A percentile compares a stretch with the other conserved stretches of the same genome.
Evolutionary conservation across 2,888 invertebrate species (phyloP).

Genomic region (Leptura quadrifasciata): DNA sequence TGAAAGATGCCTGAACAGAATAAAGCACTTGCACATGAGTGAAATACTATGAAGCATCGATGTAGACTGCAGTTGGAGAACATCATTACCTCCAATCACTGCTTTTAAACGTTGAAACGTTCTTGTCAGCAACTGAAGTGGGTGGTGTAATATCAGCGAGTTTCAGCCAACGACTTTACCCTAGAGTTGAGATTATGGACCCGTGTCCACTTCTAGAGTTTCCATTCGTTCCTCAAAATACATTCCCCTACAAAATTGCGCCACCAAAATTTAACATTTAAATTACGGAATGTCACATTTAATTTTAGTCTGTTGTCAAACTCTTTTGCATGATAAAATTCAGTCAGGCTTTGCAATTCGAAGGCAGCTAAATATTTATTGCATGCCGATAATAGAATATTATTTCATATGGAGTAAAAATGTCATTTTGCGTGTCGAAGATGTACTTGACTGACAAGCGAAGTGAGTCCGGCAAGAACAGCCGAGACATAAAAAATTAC

Average conservation of each 20-base stretch:
- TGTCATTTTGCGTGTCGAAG: too few relatives aligned
- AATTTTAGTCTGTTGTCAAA: too few relatives aligned
- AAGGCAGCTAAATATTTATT: too few relatives aligned
- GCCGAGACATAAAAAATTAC: too few relatives aligned
- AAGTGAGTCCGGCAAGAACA: too few relatives aligned
- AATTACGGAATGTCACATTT: too few relatives aligned
- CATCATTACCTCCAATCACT: conserved; percentile 4
- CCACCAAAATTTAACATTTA: too few relatives aligned
- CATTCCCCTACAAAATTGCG: neutral
- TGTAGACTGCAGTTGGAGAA: neutral
- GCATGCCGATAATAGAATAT: too few relatives aligned
- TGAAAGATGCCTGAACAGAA: neutral
- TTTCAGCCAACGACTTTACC: conserved; percentile 26
- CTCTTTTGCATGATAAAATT: too few relatives aligned
- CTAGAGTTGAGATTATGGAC: conserved; percentile 25
- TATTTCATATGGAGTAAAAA: too few relatives aligned
- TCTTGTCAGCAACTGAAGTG: neutral
- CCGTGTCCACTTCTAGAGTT: conserved; percentile 24
- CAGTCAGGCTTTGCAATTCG: too few relatives aligned
- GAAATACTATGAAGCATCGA: neutral
- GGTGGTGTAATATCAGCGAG: conserved; percentile 7
- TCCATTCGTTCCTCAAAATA: conserved; percentile 10
- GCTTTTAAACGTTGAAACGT: neutral
- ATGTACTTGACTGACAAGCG: too few relatives aligned
- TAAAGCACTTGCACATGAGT: neutral